Evolutionary conservation across 2,888 invertebrate genomes (phyloP), one percentile per base, ranked within the genome.

Genomic region (Volucella inflata): DNA sequence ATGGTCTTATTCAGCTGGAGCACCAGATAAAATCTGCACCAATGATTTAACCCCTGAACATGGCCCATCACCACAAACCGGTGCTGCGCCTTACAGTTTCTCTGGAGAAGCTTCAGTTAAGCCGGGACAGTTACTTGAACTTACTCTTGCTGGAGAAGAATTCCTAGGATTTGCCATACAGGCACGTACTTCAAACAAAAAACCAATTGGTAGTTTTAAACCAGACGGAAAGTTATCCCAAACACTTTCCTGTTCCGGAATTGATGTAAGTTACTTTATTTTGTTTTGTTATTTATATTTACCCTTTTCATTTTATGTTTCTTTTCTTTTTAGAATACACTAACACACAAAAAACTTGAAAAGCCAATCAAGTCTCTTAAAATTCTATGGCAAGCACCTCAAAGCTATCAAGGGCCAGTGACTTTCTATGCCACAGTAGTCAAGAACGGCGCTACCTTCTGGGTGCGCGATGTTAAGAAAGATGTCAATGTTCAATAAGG

Each of bases 381-480:
- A 57, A 93, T 94, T 88, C 93, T 93, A 14, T 96, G 96, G 96
- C 94, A 93, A 72, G 94, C 96, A 10, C 95, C 96, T 46, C 92
- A 93, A 55, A 93, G 92, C 78, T 92, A 94, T 88, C 94, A 93
- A 89, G 95, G 94, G 85, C 93, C 94, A 87, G 93, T 95, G 84
- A 94, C 94, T 89, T 94, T 96, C 91, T 95, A 95, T 89, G 95
- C 94, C 14, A 96, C 96, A 46, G 94, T 96, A 72, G 96, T 94
- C 44, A 92, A 94, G 89, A 94, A 95, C 90, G 95, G 95, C n/a
- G 95, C 94, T 8, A 93, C 94, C 12, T 96, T 95, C 92, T 96
- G 96, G 96, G 95, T 95, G 3, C 94, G 93, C 57, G 93, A 95
- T 65, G 94, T 95, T 89, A 94, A 94, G 42, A 94, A 94, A 70